Evolutionary conservation across 2,113 vertebrate species (phyloP).

Genomic region (Elephas maximus): DNA sequence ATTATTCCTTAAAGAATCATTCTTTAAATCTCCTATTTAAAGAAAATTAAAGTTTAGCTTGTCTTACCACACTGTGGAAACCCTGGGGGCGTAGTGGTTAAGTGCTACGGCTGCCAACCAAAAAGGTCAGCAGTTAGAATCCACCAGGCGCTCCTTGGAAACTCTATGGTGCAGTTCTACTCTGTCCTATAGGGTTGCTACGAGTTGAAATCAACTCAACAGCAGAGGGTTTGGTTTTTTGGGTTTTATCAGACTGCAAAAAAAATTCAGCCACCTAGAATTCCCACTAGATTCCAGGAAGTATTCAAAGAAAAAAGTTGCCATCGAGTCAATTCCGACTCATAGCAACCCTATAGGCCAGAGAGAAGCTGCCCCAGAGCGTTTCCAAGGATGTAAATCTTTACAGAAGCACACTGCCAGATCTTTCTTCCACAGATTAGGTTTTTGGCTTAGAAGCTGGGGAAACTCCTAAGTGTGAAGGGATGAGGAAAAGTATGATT

Average conservation of each 20-base stretch:
- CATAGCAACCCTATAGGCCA: not conserved
- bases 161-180: too few relatives aligned
- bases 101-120: too few relatives aligned
- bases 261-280: not conserved
- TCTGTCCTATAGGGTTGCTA: too few relatives aligned
- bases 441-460: constrained; percentile 32
- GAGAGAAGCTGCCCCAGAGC: not conserved
- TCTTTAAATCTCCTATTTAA: constrained; percentile 26
- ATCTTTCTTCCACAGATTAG: not conserved
- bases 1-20: constrained; percentile 36
- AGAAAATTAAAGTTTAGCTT: not conserved
- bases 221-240: too few relatives aligned
- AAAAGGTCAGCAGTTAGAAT: too few relatives aligned
- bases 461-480: not conserved
- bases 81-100: too few relatives aligned
- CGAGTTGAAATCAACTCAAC: too few relatives aligned
- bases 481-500: not conserved
- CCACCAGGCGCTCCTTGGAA: too few relatives aligned
- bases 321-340: not conserved
- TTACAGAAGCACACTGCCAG: not conserved
- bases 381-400: not conserved
- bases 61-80: not conserved
- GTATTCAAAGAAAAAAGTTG: not conserved
- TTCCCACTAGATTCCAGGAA: not conserved
- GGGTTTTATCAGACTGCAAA: too few relatives aligned